A percentile compares a stretch with the other conserved stretches of the same genome.
These are phyloP conservation scores for Progne subis DNA, from an alignment of 2,113 vertebrate genomes.

Conservation along the genomic window DNA sequence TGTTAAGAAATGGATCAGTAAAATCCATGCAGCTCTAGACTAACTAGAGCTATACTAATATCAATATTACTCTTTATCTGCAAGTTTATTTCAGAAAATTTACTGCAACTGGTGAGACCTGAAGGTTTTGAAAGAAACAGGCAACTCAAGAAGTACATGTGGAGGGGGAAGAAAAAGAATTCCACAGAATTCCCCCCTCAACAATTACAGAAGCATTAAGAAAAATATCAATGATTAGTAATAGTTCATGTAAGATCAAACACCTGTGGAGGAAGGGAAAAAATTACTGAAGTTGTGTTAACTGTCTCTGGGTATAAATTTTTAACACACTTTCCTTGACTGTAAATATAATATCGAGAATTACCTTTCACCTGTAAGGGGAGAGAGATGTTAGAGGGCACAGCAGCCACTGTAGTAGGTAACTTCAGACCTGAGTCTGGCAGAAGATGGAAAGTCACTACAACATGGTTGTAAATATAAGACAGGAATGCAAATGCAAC, in stretches of 20 bases:
- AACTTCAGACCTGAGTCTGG: neutral
- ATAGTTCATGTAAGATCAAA: neutral
- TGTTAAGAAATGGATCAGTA: neutral
- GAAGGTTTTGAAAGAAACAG: neutral
- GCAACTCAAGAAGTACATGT: neutral
- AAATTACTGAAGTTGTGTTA: neutral
- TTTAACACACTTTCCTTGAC: neutral
- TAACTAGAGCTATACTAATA: neutral
- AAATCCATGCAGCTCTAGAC: neutral
- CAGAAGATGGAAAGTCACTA: neutral
- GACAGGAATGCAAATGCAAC: neutral
- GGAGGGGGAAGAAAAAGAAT: neutral
- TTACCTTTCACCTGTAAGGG: neutral
- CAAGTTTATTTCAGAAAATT: neutral
- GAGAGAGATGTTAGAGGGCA: neutral
- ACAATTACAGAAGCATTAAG: neutral
- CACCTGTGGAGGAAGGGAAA: neutral
- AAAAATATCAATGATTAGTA: neutral
- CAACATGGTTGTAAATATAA: neutral
- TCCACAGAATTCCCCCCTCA: fast-evolving
- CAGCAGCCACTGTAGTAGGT: neutral
- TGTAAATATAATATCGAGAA: neutral
- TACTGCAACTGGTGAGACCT: neutral
- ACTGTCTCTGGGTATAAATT: neutral
- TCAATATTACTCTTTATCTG: neutral